Base-by-base conservation (phyloP, 2,113 vertebrate genomes). In the Heterochromis multidens region DNA sequence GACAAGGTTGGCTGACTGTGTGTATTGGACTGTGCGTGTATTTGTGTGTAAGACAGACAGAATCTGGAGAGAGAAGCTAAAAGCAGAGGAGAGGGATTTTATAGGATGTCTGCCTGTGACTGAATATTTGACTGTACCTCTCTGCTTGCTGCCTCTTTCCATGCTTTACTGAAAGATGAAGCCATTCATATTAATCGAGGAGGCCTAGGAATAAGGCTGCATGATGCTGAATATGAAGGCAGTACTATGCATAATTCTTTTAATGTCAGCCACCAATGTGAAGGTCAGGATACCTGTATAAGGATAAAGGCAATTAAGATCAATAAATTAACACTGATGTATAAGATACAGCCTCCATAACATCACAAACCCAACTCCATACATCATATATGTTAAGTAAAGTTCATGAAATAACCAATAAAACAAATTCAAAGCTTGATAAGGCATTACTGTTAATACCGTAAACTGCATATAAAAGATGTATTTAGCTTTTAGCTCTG, bases 131-230 rank as follows among this genome's bases (percentile, higher is more conserved):
- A 83, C 72, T 77, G 63, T 33, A 46, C 52, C 6, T 82, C 62
- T 79, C 57, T 83, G 13, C 61, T 54, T 35, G 17, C n/a, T 67
- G 40, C 27, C 11, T 79, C 54, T 63, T 25, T 72, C 7, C 74
- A 77, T 12, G 35, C 27, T 10, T 14, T 21, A n/a, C 31, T 88
- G 29, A 33, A 85, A 63, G 40, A 83, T 70, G 59, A 62, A 33
- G 7, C 2, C 62, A 83, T 89, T 54, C 35, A 91, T 88, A 92
- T 92, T 93, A 79, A 91, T 90, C 13, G 29, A 49, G 58, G 80
- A 16, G 37, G 25, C 46, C 59, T 49, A 10, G 49, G 6, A 59
- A 63, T 61, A 40, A 33, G 33, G 56, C 67, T 82, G 58, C 12
- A 7, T 35, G 14, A 56, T 60, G 29, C 81, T 87, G 52, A 86